Evolutionary conservation across 2,113 vertebrate species (phyloP).

Genomic region (Pseudorectes ferrugineus): DNA sequence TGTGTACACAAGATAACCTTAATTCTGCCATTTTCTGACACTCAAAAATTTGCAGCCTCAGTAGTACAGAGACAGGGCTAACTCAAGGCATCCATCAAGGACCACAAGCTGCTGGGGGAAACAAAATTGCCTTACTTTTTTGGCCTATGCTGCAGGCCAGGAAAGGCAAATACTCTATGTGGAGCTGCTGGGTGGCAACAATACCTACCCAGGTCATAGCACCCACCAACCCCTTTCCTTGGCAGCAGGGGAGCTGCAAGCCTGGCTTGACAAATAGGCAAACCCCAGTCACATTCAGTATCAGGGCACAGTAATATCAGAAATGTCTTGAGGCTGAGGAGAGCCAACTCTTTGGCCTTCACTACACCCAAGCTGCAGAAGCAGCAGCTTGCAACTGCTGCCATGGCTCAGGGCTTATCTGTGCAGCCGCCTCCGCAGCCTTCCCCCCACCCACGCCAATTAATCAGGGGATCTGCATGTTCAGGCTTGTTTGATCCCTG

Average conservation of each 20-base stretch:
- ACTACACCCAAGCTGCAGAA: not conserved
- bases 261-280: not conserved
- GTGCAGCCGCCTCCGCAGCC: not conserved
- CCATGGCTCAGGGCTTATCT: not conserved
- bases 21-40: not conserved
- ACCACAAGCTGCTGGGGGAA: not conserved
- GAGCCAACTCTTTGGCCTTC: not conserved
- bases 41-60: not conserved
- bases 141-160: not conserved
- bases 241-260: not conserved
- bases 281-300: not conserved
- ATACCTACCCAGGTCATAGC: not conserved
- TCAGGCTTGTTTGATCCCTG: not conserved
- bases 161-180: not conserved
- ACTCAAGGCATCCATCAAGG: not conserved
- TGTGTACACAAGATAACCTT: not conserved
- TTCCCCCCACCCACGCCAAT: accelerated
- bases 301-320: accelerated
- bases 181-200: not conserved
- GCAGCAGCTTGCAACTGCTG: not conserved
- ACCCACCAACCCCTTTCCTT: not conserved
- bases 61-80: not conserved
- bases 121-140: not conserved
- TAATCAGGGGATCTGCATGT: not conserved
- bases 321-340: not conserved